Evolutionary conservation across 2,113 vertebrate genomes (phyloP), one percentile per base, ranked within the genome.

Genomic region (Deroptyus accipitrinus): DNA sequence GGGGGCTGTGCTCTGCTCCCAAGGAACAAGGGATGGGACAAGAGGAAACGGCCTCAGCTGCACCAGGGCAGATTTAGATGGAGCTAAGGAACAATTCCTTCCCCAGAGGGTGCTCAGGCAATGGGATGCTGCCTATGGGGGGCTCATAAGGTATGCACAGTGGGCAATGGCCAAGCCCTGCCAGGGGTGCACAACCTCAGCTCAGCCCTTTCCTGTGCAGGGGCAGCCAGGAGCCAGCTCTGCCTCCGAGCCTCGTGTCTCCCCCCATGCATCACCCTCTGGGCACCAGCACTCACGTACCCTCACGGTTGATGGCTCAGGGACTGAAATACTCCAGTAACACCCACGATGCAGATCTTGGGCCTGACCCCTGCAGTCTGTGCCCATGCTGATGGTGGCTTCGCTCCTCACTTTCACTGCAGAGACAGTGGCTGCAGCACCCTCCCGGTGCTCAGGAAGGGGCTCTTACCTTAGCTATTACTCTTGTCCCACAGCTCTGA

Each of bases 261-360:
- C 9, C 33, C 57, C 57, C 55, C 33, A 4, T 1, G 0, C 41
- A 49, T 67, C 19, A 16, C 14, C 8, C 11, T 27, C 4, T 0
- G 13, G 17, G 31, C 27, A 52, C 31, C 20, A 42, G 15, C 0
- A 0, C 39, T 73, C 42, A 18, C 0, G 0, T 14, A 20, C 33
- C 33, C 24, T 19, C 49, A 46, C 15, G 12, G 7, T 1, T 16
- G 13, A 15, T 24, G 66, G 27, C 46, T 55, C 49, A 42, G n/a
- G 6, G 7, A 42, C 44, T 39, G 6, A 76, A 66, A 77, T 33
- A 35, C 2, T 20, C 12, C 16, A 27, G 4, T 11, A 31, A 44
- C 22, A 75, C 20, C 24, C 33, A 6, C 7, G 2, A 62, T 39
- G 20, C 63, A 87, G 33, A 54, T 27, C 33, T 55, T 44, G 7